Evolutionary conservation across 2,113 vertebrate species (phyloP).

Genomic region (Anolis carolinensis): DNA sequence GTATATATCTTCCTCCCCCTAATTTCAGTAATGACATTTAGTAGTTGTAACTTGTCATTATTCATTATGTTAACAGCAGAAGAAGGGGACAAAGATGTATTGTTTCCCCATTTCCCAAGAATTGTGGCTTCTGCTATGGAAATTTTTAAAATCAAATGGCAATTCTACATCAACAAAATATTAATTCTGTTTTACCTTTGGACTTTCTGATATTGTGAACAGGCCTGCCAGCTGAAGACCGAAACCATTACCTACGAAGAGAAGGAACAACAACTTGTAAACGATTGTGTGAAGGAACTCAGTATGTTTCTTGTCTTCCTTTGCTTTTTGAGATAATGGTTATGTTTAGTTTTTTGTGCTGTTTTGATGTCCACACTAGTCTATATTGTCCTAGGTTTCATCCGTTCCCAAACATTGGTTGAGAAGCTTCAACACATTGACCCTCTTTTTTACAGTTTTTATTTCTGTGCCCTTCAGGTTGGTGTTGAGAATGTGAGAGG

Average conservation of each 20-base stretch:
- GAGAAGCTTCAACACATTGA: not conserved
- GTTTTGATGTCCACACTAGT: not conserved
- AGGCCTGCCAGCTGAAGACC: conserved; percentile 95
- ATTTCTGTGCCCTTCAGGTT: not conserved
- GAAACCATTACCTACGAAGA: conserved; percentile 97
- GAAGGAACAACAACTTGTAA: conserved; percentile 97
- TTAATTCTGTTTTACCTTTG: conserved; percentile 2
- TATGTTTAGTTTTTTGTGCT: not conserved
- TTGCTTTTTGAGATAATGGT: not conserved
- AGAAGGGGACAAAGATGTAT: not conserved
- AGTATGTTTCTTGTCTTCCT: conserved; percentile 78
- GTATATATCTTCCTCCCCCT: not conserved
- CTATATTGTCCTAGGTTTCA: not conserved
- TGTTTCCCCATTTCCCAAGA: conserved; percentile 21
- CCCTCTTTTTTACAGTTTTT: not conserved
- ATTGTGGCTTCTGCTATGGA: conserved; percentile 22
- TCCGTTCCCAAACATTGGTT: not conserved
- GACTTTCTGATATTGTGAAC: conserved; percentile 38
- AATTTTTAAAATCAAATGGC: conserved; percentile 51
- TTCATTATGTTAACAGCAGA: not conserved
- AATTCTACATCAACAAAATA: conserved; percentile 24
- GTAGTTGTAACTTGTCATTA: conserved; percentile 20
- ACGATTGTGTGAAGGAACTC: conserved; percentile 97
- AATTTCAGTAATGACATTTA: conserved; percentile 51
- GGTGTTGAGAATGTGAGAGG: not conserved